These are phyloP conservation scores for Listronotus oregonensis DNA, from an alignment of 1,140 invertebrate species.

Conservation along the genomic window DNA sequence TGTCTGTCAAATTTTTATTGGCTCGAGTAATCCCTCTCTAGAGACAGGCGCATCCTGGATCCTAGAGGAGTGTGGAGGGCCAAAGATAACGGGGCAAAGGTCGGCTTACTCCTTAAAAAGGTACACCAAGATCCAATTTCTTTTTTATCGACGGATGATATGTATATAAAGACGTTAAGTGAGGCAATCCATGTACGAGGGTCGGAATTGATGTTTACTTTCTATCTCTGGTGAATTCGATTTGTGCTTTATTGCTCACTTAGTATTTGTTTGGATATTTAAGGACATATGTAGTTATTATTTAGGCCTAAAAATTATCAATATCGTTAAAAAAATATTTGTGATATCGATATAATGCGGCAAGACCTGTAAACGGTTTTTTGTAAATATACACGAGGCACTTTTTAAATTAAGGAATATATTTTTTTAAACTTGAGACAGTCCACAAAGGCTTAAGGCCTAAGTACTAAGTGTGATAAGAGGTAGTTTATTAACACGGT, in stretches of 20 bases:
- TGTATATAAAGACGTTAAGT: constrained; percentile 31
- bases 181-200: constrained; percentile 19
- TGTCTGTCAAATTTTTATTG: constrained; percentile 30
- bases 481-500: too few relatives aligned
- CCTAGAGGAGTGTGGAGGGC: constrained; percentile 21
- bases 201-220: constrained; percentile 21
- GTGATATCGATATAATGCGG: too few relatives aligned
- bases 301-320: too few relatives aligned
- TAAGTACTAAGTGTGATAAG: too few relatives aligned
- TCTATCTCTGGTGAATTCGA: constrained; percentile 16
- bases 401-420: too few relatives aligned
- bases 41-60: constrained; percentile 24
- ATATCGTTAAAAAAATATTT: too few relatives aligned
- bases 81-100: constrained; percentile 28
- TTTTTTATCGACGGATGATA: constrained; percentile 30
- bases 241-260: constrained; percentile 13
- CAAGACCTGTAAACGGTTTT: too few relatives aligned
- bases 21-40: constrained; percentile 19
- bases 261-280: constrained; percentile 12
- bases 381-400: too few relatives aligned
- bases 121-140: constrained; percentile 27
- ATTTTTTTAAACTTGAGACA: too few relatives aligned
- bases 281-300: neutral
- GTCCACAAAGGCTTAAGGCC: too few relatives aligned
- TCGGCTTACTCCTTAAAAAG: constrained; percentile 27